A percentile compares a stretch with the other conserved stretches of the same genome.
Conservation (phyloP, 2,888 invertebrate species). For the Ctenicera cuprea region DNA sequence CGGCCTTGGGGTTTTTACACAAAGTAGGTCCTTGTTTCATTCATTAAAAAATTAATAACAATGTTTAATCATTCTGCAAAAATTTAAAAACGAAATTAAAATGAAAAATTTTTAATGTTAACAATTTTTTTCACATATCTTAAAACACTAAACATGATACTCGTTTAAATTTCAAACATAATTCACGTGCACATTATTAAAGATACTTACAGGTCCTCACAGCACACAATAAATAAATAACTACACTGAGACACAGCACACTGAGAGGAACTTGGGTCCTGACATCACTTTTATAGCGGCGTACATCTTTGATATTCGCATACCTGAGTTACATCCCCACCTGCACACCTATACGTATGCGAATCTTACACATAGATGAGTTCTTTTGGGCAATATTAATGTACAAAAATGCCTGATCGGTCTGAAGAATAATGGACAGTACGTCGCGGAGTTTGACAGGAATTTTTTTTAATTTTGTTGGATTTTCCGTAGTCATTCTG, state of each 20-base stretch:
- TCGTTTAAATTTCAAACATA: too few species aligned
- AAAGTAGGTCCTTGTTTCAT: too few species aligned
- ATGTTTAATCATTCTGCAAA: too few species aligned
- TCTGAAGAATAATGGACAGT: background rate
- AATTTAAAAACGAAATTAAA: too few species aligned
- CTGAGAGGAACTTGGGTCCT: slow-evolving; percentile 50
- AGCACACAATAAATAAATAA: slow-evolving; percentile 49
- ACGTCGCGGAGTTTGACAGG: background rate
- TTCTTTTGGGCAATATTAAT: slow-evolving; percentile 4
- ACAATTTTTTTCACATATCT: too few species aligned
- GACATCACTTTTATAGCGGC: slow-evolving; percentile 56
- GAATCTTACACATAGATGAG: slow-evolving; percentile 5
- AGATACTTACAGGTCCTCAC: slow-evolving; percentile 40
- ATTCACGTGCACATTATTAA: slow-evolving; percentile 23
- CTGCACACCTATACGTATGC: slow-evolving; percentile 36
- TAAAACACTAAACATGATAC: too few species aligned
- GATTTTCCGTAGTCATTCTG: too few species aligned
- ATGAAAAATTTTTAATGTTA: too few species aligned
- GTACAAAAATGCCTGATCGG: slow-evolving; percentile 2
- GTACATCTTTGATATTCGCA: slow-evolving; percentile 54
- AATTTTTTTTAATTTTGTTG: background rate
- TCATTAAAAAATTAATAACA: too few species aligned
- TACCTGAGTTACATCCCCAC: slow-evolving; percentile 39
- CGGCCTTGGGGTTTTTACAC: too few species aligned
- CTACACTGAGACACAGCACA: slow-evolving; percentile 53